Base-by-base conservation (phyloP, 2,113 vertebrate genomes). In the Propithecus coquereli region DNA sequence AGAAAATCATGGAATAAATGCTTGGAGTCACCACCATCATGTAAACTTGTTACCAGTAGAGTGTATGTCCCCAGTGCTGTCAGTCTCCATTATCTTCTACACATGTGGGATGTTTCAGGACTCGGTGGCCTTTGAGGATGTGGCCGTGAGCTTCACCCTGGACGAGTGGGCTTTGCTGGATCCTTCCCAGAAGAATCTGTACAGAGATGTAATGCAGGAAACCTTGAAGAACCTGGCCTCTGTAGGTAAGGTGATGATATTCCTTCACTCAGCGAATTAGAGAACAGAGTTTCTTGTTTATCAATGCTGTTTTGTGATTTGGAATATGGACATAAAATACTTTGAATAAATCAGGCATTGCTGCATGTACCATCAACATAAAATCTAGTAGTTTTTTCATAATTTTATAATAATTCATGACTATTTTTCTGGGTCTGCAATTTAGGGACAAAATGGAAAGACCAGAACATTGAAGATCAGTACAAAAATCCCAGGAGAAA, bases 151-250 rank as follows among this genome's bases (percentile, higher is more conserved):
- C 57, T 89, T 95, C 27, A 77, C 85, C 22, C 14, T 25, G 17
- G 94, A 89, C 22, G 91, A 95, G 23, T 90, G 85, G 85, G 77
- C 52, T n/a, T 50, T 83, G 47, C 34, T 93, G 85, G 61, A 89
- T 59, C 43, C 79, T n/a, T 68, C 59, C 37, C 91, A 93, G 70
- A 92, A 77, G 43, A 84, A 85, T n/a, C 63, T 79, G 18, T 90
- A 79, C 37, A 77, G 40, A 50, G 91, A 93, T 54, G 91, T 93
- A 20, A 93, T 95, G 91, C 17, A 45, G 20, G 79, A 93, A 59
- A 95, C 71, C 23, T 85, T 77, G 43, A 43, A 12, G 43, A 90
- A 93, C 20, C 20, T 90, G 34, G 43, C 73, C 16, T 84, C 30
- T 43, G 5, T 93, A 76, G 91, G 65, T 96, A 96, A 81, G 80